Evolutionary conservation across 2,888 invertebrate genomes (phyloP), one percentile per base, ranked within the genome.

Genomic region (Masnerella sp.): DNA sequence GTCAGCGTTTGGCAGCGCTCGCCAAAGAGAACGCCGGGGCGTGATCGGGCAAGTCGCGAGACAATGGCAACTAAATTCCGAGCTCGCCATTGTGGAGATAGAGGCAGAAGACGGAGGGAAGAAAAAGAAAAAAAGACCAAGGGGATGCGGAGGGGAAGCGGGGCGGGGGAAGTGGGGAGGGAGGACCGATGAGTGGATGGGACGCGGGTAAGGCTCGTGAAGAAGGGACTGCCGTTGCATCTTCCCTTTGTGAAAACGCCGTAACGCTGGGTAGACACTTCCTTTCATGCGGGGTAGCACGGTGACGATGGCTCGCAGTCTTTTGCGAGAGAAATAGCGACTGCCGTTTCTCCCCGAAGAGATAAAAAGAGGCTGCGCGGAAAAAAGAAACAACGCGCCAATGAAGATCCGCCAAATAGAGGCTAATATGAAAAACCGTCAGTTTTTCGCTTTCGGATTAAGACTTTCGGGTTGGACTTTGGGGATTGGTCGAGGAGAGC

Each of bases 31-130:
- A 73, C 69, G 69, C 76, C 68, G 81, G 78, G 79, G 79, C 77
- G 79, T 81, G 85, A 84, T 84, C 82, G 79, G 78, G 83, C 81
- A 81, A 80, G 82, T 82, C 77, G 77, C 81, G 81, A 84, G 83
- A 85, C 84, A 84, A 84, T 85, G 81, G 81, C 81, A 80, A 82
- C 82, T 82, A 82, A 84, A 84, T 85, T 85, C 81, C 78, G 78
- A 78, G 78, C 78, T 78, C 77, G 78, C 74, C 72, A 77, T 76
- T 79, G 75, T 76, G 40, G 71, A 45, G 54, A 54, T 65, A 69
- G 54, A 64, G 56, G 59, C 43, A 59, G 70, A 49, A 62, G 62
- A 56, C 51, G 56, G 51, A 62, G n/a, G n/a, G 61, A 70, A 70
- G 52, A 52, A 56, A 54, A 69, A 61, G 43, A 69, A 56, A 70